These are phyloP conservation scores for Stratiomys singularior DNA, from an alignment of 2,888 invertebrate species.

Conservation along the genomic window DNA sequence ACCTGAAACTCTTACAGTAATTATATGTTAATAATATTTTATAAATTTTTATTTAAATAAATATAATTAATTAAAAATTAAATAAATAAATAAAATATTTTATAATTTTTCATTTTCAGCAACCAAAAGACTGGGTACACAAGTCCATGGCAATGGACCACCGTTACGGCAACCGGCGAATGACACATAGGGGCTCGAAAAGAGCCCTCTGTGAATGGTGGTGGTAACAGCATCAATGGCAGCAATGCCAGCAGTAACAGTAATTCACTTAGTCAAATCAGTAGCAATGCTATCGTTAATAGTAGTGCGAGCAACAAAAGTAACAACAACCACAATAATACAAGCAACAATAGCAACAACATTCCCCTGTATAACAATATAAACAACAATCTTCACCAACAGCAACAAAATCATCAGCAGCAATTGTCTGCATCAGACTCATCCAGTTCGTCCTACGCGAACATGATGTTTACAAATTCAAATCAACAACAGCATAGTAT, in stretches of 20 bases:
- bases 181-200: constrained; percentile 68
- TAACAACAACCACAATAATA: constrained; percentile 51
- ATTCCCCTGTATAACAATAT: constrained; percentile 41
- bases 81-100: neutral
- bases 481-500: constrained; percentile 46
- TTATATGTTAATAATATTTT: too few relatives aligned
- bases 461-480: constrained; percentile 54
- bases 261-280: constrained; percentile 44
- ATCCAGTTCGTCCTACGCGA: constrained; percentile 50
- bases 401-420: constrained; percentile 22
- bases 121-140: constrained; percentile 65
- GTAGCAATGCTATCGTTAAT: constrained; percentile 29
- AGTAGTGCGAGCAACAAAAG: constrained; percentile 52
- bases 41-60: too few relatives aligned
- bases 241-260: constrained; percentile 44
- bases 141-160: constrained; percentile 71
- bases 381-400: constrained; percentile 45
- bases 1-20: too few relatives aligned
- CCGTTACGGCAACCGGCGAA: constrained; percentile 70
- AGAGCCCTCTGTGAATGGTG: constrained; percentile 60
- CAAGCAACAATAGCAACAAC: constrained; percentile 23
- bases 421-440: constrained; percentile 26
- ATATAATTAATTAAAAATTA: too few relatives aligned
- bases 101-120: constrained; percentile 56
- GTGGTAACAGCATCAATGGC: constrained; percentile 36